Evolutionary conservation across 1,140 invertebrate genomes (phyloP).

Genomic region (Polypedilum vanderplanki): DNA sequence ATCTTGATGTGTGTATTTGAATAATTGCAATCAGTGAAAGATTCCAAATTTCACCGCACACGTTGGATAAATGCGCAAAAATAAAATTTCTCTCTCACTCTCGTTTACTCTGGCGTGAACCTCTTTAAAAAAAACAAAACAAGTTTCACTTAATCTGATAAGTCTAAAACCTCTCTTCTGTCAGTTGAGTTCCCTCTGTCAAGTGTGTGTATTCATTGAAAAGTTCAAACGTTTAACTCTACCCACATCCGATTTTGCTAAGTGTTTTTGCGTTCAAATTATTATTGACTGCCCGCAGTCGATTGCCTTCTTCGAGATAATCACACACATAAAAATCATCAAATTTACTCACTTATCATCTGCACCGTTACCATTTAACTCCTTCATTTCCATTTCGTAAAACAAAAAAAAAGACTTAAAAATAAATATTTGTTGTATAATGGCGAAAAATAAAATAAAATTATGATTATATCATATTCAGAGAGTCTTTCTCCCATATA

Average conservation of each 20-base stretch:
- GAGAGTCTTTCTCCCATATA: no score
- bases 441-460: no score
- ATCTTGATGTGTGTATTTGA: background rate
- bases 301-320: no score
- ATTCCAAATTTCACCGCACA: slow-evolving; percentile 1
- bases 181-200: background rate
- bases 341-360: no score
- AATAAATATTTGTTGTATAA: no score
- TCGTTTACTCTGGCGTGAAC: background rate
- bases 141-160: slow-evolving; percentile 18
- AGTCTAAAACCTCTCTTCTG: background rate
- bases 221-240: slow-evolving; percentile 1
- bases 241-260: background rate
- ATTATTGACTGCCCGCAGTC: no score
- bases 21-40: background rate
- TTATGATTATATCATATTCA: no score
- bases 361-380: no score
- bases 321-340: no score
- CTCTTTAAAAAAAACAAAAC: background rate
- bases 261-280: no score
- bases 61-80: background rate
- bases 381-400: no score
- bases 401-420: no score
- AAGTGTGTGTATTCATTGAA: background rate
- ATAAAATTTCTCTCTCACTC: background rate